Conservation (phyloP, 1,140 invertebrate genomes). For the Eurosta solidaginis region DNA sequence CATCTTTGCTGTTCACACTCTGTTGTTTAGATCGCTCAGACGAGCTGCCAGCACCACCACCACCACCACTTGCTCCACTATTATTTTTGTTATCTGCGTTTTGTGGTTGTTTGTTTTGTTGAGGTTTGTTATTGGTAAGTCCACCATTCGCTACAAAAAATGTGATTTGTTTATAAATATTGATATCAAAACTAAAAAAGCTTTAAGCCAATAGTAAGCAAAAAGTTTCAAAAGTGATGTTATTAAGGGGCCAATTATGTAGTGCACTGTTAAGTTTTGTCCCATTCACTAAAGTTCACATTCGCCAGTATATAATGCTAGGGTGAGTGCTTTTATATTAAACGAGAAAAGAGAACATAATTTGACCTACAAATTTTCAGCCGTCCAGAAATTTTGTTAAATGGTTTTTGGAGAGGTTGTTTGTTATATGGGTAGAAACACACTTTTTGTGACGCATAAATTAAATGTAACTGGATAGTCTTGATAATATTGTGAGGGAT, state of each 20-base stretch:
- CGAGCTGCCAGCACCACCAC: slow-evolving; percentile 38
- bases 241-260: not conserved
- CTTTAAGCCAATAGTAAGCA: not conserved
- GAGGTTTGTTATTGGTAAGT: slow-evolving; percentile 49
- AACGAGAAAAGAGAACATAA: too few species aligned
- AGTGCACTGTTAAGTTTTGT: not conserved
- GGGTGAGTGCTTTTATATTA: too few species aligned
- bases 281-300: not conserved
- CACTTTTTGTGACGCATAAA: too few species aligned
- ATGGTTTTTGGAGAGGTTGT: too few species aligned
- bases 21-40: slow-evolving; percentile 34
- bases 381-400: too few species aligned
- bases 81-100: slow-evolving; percentile 51
- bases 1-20: slow-evolving; percentile 29
- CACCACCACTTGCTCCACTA: slow-evolving; percentile 42
- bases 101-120: slow-evolving; percentile 43
- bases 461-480: too few species aligned
- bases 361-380: too few species aligned
- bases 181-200: not conserved
- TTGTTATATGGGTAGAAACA: too few species aligned
- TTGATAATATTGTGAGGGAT: too few species aligned
- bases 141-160: slow-evolving; percentile 49
- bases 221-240: too few species aligned
- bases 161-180: not conserved
- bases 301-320: too few species aligned